Conservation (phyloP, 1,140 invertebrate species). For the Diabrotica virgifera region DNA sequence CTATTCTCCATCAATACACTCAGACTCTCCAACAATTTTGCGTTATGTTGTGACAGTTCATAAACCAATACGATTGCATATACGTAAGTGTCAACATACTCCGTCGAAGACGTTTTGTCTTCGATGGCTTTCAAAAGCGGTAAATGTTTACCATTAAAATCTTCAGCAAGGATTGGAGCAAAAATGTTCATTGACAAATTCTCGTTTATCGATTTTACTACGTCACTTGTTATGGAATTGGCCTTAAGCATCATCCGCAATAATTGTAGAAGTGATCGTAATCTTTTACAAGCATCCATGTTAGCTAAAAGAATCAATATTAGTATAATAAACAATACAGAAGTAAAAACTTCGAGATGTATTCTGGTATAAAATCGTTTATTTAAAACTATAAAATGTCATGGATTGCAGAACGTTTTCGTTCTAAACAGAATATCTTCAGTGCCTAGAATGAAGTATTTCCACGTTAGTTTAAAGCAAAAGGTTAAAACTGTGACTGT, state of each 20-base stretch:
- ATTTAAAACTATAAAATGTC: too few species aligned
- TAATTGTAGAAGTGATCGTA: slow-evolving; percentile 5
- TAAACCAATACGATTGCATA: slow-evolving; percentile 13
- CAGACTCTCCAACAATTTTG: slow-evolving; percentile 4
- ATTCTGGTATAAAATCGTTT: too few species aligned
- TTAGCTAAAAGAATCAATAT: not conserved
- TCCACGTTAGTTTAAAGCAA: too few species aligned
- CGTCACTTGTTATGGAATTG: not conserved
- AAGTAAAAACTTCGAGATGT: too few species aligned
- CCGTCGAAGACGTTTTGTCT: slow-evolving; percentile 6
- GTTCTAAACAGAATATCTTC: too few species aligned
- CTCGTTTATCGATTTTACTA: slow-evolving; percentile 11
- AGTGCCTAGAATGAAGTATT: too few species aligned
- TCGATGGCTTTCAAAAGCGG: slow-evolving; percentile 13
- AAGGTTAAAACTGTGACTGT: too few species aligned
- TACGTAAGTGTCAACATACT: slow-evolving; percentile 10
- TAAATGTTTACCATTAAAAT: slow-evolving; percentile 7
- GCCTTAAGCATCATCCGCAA: slow-evolving; percentile 13
- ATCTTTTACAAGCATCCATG: slow-evolving; percentile 14
- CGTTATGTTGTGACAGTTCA: slow-evolving; percentile 14
- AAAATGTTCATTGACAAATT: slow-evolving; percentile 6
- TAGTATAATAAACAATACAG: too few species aligned
- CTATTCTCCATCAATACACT: slow-evolving; percentile 20
- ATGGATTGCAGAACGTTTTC: too few species aligned
- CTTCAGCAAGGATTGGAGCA: slow-evolving; percentile 4